Evolutionary conservation across 2,113 vertebrate species (phyloP), one percentile per base, ranked within the genome.

Genomic region (Epinephelus moara): DNA sequence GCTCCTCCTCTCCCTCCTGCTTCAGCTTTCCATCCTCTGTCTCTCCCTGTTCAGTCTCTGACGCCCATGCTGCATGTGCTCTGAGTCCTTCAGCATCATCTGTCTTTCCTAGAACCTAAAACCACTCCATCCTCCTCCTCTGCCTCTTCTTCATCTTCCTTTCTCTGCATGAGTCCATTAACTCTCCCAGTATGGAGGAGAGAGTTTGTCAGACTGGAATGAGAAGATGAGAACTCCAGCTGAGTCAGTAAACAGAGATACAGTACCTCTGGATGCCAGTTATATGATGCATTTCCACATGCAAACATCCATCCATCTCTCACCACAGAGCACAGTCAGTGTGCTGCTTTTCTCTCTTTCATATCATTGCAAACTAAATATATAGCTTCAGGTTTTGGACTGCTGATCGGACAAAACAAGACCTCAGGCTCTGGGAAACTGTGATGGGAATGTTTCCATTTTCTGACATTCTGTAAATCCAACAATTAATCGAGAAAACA

Each of bases 1-100:
- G 27, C 70, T 62, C 47, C 85, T 83, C 76, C 61, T 42, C 79
- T 4, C 64, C 63, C 25, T 63, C 71, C 45, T 52, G 21, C 57
- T 47, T 23, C 55, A 56, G 67, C 55, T 0, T 19, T 47, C 40
- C n/a, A 0, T 63, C 68, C 70, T 76, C 66, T 21, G 53, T 68
- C 68, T 27, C 42, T 55, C 15, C 11, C 40, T 53, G 55, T 17
- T 59, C 33, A 2, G 53, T 15, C 60, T 75, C 11, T 60, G 50
- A 30, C 4, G 27, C 40, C 2, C 15, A 17, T 10, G 30, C 40
- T 9, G 6, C 40, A 10, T 45, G 53, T 27, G 8, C 17, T 59
- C 23, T 15, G 56, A 59, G 53, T 56, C 69, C 49, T 75, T 0
- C 11, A 3, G 12, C 25, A 17, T 66, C 37, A 10, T 57, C 52